Evolutionary conservation across 2,113 vertebrate species (phyloP).

Genomic region (Lagopus muta): DNA sequence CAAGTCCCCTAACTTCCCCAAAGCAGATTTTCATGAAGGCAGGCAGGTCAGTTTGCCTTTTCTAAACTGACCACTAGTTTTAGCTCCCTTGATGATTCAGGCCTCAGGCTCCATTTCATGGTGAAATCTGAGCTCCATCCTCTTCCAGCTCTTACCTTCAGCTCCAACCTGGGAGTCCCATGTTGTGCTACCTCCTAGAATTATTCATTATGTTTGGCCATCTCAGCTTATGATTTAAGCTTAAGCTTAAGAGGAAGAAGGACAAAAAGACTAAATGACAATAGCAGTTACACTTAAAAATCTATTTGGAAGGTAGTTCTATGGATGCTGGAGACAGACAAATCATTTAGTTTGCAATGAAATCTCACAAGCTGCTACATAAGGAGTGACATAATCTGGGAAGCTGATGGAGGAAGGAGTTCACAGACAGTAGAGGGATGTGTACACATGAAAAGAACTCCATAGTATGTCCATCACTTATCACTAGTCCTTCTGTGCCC

Average conservation of each 20-base stretch:
- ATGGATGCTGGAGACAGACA: background rate
- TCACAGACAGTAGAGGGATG: background rate
- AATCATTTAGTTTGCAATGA: background rate
- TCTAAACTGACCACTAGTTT: background rate
- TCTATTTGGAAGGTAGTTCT: background rate
- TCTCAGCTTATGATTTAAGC: background rate
- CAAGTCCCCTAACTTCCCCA: fast-evolving
- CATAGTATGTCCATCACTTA: background rate
- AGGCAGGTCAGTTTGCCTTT: background rate
- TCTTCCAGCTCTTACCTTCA: background rate
- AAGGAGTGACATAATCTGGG: background rate
- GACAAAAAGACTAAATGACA: background rate
- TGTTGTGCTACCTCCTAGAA: background rate
- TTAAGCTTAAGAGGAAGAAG: background rate
- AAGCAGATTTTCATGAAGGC: background rate
- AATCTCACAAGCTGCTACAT: background rate
- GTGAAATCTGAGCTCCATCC: background rate
- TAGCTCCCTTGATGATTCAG: background rate
- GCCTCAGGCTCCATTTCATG: background rate
- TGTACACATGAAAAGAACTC: background rate
- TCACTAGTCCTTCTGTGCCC: fast-evolving
- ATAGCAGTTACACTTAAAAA: background rate
- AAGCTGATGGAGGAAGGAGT: background rate
- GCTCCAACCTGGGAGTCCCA: background rate
- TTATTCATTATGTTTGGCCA: background rate